phyloP scores from a whole-genome alignment of 2,888 invertebrate genomes.

The Spilosoma lubricipeda region DNA sequence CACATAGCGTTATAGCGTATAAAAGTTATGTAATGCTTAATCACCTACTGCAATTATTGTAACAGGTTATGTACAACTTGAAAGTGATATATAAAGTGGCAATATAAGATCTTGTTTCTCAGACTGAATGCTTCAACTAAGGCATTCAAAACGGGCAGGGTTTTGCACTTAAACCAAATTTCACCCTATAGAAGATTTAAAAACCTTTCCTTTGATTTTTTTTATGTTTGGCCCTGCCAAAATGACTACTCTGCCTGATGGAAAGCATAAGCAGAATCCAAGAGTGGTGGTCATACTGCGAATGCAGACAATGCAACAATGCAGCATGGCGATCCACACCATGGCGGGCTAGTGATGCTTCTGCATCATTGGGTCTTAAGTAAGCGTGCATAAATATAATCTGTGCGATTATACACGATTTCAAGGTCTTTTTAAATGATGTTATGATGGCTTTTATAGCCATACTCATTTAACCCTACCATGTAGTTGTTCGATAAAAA shows the following conservation, averaged over 20 bases:
- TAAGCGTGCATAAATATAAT: not conserved
- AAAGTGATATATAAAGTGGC: not conserved
- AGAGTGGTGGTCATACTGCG: too few relatives aligned
- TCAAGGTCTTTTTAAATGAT: not conserved
- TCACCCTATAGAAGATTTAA: not conserved
- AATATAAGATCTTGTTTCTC: not conserved
- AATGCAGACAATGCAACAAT: too few relatives aligned
- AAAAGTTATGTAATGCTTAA: not conserved
- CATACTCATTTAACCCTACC: not conserved
- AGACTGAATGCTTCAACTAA: not conserved
- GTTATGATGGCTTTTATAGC: not conserved
- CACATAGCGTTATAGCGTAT: not conserved
- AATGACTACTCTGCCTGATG: too few relatives aligned
- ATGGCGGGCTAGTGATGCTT: too few relatives aligned
- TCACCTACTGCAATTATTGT: not conserved
- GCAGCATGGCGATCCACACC: too few relatives aligned
- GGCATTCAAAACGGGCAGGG: not conserved
- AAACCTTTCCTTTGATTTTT: not conserved
- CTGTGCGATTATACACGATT: not conserved
- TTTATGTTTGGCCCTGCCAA: too few relatives aligned
- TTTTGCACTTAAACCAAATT: not conserved
- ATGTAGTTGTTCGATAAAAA: not conserved
- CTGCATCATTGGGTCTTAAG: not conserved
- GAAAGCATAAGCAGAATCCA: too few relatives aligned
- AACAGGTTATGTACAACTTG: not conserved